phyloP scores from a whole-genome alignment of 2,888 invertebrate species.

The Himalopsyche anomala region DNA sequence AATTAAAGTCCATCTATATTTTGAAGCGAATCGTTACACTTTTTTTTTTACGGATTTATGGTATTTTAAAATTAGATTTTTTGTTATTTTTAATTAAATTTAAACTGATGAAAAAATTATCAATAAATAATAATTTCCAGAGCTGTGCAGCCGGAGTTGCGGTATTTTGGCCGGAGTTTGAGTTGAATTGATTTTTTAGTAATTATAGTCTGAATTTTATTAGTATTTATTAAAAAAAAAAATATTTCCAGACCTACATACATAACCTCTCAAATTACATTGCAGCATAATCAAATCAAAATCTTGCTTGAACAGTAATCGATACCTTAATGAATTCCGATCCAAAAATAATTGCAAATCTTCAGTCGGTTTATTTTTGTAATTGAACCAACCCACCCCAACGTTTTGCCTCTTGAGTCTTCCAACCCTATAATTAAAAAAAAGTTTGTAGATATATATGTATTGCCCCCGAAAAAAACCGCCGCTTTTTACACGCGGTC shows the following conservation, averaged over 20 bases:
- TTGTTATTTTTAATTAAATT: too few relatives aligned
- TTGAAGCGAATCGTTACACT: too few relatives aligned
- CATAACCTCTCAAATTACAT: neutral
- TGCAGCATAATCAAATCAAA: neutral
- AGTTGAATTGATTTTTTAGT: too few relatives aligned
- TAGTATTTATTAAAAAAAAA: neutral
- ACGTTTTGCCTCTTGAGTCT: constrained; percentile 67
- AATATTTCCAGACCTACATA: neutral
- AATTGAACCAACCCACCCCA: constrained; percentile 67
- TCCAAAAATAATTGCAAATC: constrained; percentile 63
- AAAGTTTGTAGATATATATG: constrained; percentile 47
- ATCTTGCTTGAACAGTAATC: constrained; percentile 27
- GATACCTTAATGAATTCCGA: constrained; percentile 62
- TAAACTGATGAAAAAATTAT: too few relatives aligned
- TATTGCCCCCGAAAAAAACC: constrained; percentile 73
- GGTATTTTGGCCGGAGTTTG: too few relatives aligned
- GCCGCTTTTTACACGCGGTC: constrained; percentile 56
- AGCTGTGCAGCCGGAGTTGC: too few relatives aligned
- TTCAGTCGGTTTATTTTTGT: constrained; percentile 46
- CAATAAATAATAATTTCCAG: too few relatives aligned
- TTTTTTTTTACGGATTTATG: too few relatives aligned
- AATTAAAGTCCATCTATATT: too few relatives aligned
- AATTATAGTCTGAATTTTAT: neutral
- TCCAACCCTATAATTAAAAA: constrained; percentile 75
- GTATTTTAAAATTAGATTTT: too few relatives aligned